phyloP scores from a whole-genome alignment of 2,797 vertebrate genomes.

The Melanogrammus aeglefinus region DNA sequence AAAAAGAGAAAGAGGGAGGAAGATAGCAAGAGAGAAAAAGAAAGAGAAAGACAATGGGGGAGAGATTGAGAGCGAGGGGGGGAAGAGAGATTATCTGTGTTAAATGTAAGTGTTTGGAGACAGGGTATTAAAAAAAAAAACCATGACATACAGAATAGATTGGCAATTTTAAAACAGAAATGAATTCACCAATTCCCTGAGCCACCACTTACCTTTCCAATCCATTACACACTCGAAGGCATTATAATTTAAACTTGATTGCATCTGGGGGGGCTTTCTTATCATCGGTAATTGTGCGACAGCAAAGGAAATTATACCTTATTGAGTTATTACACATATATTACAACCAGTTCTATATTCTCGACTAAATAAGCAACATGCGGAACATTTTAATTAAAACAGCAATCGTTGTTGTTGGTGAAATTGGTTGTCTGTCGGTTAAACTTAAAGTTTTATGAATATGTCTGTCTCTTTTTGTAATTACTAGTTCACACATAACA shows the following conservation, averaged over 20 bases:
- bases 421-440: slow-evolving; percentile 7
- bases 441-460: slow-evolving; percentile 1
- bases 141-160: slow-evolving; percentile 7
- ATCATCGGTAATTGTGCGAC: background rate
- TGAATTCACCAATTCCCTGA: background rate
- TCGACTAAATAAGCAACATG: slow-evolving; percentile 3
- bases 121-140: background rate
- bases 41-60: background rate
- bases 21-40: background rate
- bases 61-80: background rate
- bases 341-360: slow-evolving; percentile 5
- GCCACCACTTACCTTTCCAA: background rate
- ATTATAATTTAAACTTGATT: slow-evolving; percentile 10
- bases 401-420: background rate
- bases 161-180: slow-evolving; percentile 10
- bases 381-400: background rate
- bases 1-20: background rate
- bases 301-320: slow-evolving; percentile 10
- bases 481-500: background rate
- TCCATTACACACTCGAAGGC: slow-evolving; percentile 6
- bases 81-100: background rate
- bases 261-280: background rate
- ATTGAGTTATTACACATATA: slow-evolving; percentile 9
- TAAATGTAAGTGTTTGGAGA: background rate
- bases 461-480: background rate